Conservation (phyloP, 2,888 invertebrate species). For the Dromius quadrimaculatus region DNA sequence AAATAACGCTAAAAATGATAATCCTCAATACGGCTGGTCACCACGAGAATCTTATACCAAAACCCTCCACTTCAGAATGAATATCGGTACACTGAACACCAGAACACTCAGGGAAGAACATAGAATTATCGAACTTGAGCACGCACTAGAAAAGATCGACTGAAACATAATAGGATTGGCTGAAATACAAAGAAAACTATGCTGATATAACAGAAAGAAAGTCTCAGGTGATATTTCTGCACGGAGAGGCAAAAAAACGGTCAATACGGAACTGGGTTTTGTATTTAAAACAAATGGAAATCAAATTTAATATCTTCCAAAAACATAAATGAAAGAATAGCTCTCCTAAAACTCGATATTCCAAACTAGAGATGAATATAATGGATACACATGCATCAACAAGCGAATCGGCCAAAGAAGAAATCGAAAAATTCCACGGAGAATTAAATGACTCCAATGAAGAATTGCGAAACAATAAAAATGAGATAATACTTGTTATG, state of each 20-base stretch:
- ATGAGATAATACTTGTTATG: not conserved
- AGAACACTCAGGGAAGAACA: conserved; percentile 7
- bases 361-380: not conserved
- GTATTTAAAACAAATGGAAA: conserved; percentile 4
- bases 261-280: not conserved
- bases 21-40: no score
- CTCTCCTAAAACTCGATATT: not conserved
- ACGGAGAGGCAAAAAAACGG: not conserved
- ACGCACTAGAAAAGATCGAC: conserved; percentile 8
- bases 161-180: conserved; percentile 7
- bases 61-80: no score
- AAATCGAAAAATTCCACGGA: not conserved
- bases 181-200: conserved; percentile 12
- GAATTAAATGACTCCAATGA: not conserved
- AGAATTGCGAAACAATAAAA: not conserved
- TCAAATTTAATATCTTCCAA: not conserved
- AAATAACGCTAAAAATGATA: no score
- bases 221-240: not conserved
- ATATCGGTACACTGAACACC: no score
- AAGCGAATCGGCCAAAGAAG: not conserved
- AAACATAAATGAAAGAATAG: conserved; percentile 15
- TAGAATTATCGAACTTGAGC: conserved; percentile 19
- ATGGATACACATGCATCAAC: not conserved
- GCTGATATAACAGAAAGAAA: not conserved
- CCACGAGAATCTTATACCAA: no score